Percentiles rank a stretch among this genome's conserved stretches.
Conservation (phyloP, 2,113 vertebrate genomes). For the Dunckerocampus dactyliophorus region DNA sequence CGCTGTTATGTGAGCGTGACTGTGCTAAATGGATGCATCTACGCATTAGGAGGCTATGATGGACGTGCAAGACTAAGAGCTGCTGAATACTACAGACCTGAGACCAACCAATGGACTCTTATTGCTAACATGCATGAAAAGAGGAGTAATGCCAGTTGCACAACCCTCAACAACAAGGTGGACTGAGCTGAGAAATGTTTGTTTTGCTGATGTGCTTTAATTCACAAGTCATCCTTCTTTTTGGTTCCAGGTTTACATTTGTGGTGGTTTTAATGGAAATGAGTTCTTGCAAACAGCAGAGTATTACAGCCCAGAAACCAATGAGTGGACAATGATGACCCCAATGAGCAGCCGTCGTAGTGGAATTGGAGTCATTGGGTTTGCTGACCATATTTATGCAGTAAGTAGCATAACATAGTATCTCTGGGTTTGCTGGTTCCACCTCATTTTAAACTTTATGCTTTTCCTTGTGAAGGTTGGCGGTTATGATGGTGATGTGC, state of each 20-base stretch:
- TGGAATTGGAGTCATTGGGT: slow-evolving; percentile 27
- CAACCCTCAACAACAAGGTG: slow-evolving; percentile 77
- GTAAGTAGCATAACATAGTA: slow-evolving; percentile 29
- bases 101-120: slow-evolving; percentile 47
- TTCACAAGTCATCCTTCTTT: background rate
- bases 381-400: slow-evolving; percentile 28
- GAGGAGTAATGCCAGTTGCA: slow-evolving; percentile 56
- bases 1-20: slow-evolving; percentile 47
- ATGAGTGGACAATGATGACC: slow-evolving; percentile 45
- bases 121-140: slow-evolving; percentile 32
- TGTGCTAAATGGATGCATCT: slow-evolving; percentile 33
- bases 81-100: slow-evolving; percentile 39
- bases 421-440: too few relatives aligned
- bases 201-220: background rate
- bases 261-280: slow-evolving; percentile 81
- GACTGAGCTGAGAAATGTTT: background rate
- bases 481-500: slow-evolving; percentile 76
- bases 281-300: slow-evolving; percentile 72
- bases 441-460: background rate
- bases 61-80: background rate
- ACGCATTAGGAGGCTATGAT: slow-evolving; percentile 41
- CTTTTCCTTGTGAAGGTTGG: slow-evolving; percentile 78
- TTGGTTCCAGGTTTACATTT: slow-evolving; percentile 80
- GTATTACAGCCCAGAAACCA: slow-evolving; percentile 29
- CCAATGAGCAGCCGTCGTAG: slow-evolving; percentile 22